Conservation (phyloP, 2,113 vertebrate genomes). For the Brachypteracias leptosomus region DNA sequence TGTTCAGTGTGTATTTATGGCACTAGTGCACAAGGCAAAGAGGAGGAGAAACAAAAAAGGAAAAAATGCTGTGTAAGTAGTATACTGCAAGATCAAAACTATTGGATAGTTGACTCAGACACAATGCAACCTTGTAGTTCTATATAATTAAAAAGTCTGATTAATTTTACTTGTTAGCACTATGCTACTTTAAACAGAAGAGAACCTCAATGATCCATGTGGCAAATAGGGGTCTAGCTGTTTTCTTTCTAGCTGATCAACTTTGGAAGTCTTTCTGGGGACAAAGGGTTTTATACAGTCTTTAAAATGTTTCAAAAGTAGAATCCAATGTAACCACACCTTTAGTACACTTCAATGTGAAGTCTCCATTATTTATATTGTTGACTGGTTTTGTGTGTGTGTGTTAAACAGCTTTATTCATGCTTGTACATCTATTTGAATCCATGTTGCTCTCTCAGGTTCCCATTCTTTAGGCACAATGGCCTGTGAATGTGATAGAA, state of each 20-base stretch:
- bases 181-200: background rate
- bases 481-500: background rate
- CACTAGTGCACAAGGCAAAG: background rate
- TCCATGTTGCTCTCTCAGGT: background rate
- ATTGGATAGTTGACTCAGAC: background rate
- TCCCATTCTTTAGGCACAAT: background rate
- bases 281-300: background rate
- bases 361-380: background rate
- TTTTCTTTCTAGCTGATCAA: background rate
- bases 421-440: background rate
- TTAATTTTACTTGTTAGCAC: background rate
- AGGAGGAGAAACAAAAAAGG: background rate
- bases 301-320: background rate
- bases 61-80: background rate
- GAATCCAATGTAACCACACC: background rate
- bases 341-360: background rate
- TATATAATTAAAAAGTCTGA: background rate
- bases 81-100: background rate
- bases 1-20: background rate
- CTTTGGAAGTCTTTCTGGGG: background rate
- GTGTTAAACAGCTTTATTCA: background rate
- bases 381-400: background rate
- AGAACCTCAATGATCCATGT: background rate
- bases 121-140: background rate
- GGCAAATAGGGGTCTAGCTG: background rate